Base-by-base conservation (phyloP, 2,888 invertebrate species). In the Dexiosoma caninum region DNA sequence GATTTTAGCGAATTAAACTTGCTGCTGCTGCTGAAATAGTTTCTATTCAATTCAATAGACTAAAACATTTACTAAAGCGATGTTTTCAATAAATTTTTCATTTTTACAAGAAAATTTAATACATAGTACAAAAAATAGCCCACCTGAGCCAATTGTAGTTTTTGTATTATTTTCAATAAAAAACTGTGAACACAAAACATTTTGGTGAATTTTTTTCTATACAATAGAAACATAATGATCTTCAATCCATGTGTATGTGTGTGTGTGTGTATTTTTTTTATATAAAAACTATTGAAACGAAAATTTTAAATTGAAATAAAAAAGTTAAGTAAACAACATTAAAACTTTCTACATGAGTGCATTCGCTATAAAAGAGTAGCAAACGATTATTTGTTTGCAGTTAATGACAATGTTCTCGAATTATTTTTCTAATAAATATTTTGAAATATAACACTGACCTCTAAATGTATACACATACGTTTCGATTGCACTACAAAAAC, bases 291-390 rank as follows among this genome's bases (percentile, higher is more conserved):
- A 19, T 32, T 12, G 4, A 42, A 51, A 57, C 16, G 2, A 30
- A 35, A 44, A 32, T 27, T 40, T 12, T 7, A 71, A 51, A 42
- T 23, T 21, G 7, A 59, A 55, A 9, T 51, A 49, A 32, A 55
- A 37, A 37, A 46, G 53, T 59, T 40, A 32, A 55, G 30, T 46
- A 46, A 69, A 62, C 51, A 16, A 44, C 59, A 53, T 60, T 60
- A 53, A 76, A 70, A 64, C 64, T 69, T 76, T 64, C 62, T 75
- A 75, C 79, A 64, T 67, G 70, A 70, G 53, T 80, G 75, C 49
- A 44, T 64, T 64, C 42, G 10, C 42, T 42, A 14, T 23, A 35
- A 51, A 57, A 59, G 4, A 30, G 35, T 27, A 27, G 30, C 16
- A 16, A 32, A 51, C 30, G 30, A 30, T 10, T 16, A 30, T 19